phyloP scores from a whole-genome alignment of 2,888 invertebrate genomes.

The Dioctria linearis region DNA sequence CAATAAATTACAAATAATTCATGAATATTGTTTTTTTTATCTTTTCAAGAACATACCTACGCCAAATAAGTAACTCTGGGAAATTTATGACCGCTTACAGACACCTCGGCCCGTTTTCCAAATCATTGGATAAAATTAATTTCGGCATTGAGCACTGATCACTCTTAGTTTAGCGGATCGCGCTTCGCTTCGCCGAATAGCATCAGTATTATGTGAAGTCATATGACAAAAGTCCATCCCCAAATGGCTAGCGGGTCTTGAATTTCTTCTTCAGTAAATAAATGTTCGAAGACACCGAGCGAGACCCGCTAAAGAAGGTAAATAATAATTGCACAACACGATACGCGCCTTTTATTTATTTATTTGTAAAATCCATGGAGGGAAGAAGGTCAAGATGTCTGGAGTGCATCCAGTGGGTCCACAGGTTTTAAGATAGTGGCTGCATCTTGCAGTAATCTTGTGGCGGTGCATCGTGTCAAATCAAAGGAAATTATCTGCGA shows the following conservation, averaged over 20 bases:
- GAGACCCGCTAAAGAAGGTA: background rate
- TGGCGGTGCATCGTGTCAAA: constrained; percentile 33
- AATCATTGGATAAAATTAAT: constrained; percentile 4
- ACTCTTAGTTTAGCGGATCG: background rate
- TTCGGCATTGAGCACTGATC: constrained; percentile 3
- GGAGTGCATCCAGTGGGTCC: constrained; percentile 41
- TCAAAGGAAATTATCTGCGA: constrained; percentile 43
- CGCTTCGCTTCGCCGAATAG: too few relatives aligned
- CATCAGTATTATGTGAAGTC: background rate
- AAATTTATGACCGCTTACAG: background rate
- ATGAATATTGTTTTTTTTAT: too few relatives aligned
- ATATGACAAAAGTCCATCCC: constrained; percentile 32
- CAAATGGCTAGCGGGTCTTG: background rate
- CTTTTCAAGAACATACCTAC: background rate
- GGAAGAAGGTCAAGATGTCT: constrained; percentile 49
- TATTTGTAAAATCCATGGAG: constrained; percentile 15
- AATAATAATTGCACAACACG: constrained; percentile 32
- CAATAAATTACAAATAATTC: too few relatives aligned
- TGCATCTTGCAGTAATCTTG: constrained; percentile 41
- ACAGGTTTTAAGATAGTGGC: background rate
- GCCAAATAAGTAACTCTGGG: background rate
- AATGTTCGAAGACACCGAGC: background rate
- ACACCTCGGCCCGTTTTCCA: background rate
- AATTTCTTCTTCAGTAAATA: constrained; percentile 20
- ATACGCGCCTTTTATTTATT: background rate